A percentile compares a stretch with the other conserved stretches of the same genome.
Evolutionary conservation across 1,140 invertebrate genomes (phyloP).

Genomic region (Drosophila tristis): DNA sequence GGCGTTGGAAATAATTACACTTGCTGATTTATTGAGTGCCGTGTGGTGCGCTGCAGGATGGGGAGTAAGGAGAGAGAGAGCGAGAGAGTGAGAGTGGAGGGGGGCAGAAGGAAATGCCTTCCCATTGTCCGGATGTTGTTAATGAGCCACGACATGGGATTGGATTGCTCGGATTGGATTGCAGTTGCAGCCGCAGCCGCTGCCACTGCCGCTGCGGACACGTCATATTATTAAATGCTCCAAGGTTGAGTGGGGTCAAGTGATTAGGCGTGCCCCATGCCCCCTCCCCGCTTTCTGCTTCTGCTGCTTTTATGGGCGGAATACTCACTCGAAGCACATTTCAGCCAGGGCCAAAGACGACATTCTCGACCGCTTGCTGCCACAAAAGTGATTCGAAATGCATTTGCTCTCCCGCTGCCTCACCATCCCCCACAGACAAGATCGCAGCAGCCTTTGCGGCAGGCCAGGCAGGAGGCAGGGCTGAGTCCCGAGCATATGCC

Average conservation of each 20-base stretch:
- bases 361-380: no score
- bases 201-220: slow-evolving; percentile 36
- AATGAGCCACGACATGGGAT: slow-evolving; percentile 73
- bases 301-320: no score
- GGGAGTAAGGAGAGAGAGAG: background rate
- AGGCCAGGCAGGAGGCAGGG: no score
- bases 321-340: no score
- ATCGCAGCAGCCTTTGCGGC: no score
- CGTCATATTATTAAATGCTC: slow-evolving; percentile 42
- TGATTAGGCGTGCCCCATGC: slow-evolving; percentile 28
- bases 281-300: no score
- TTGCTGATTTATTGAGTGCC: slow-evolving; percentile 80
- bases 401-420: no score
- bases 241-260: slow-evolving; percentile 52
- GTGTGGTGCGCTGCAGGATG: slow-evolving; percentile 37
- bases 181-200: slow-evolving; percentile 21
- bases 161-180: slow-evolving; percentile 53
- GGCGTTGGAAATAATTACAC: slow-evolving; percentile 80
- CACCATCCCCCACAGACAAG: no score
- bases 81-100: background rate
- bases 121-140: slow-evolving; percentile 57
- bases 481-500: no score
- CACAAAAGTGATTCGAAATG: no score
- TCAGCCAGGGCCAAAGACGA: no score
- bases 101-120: slow-evolving; percentile 20